A percentile compares a stretch with the other conserved stretches of the same genome.
Conservation (phyloP, 2,888 invertebrate genomes). For the Conistra vaccinii region DNA sequence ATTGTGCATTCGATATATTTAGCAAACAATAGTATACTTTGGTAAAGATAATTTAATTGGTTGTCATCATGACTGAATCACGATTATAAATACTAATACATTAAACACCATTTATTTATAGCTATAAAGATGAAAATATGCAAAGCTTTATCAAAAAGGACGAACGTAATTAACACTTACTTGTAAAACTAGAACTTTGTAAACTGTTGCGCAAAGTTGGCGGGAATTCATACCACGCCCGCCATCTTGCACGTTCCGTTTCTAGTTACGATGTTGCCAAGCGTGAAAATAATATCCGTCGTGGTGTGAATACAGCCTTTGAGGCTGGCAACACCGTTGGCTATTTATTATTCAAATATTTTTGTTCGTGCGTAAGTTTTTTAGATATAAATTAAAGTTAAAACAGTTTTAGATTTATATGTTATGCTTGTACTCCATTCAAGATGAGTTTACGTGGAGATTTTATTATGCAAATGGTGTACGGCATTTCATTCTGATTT, state of each 20-base stretch:
- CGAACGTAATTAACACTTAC: constrained; percentile 68
- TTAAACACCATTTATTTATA: constrained; percentile 14
- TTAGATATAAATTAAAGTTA: constrained; percentile 41
- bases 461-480: constrained; percentile 36
- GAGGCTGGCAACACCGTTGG: constrained; percentile 77
- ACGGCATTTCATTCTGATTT: no score
- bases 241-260: constrained; percentile 78
- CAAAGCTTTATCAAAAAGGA: constrained; percentile 55
- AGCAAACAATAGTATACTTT: background rate
- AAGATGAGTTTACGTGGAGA: background rate
- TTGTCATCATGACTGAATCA: background rate
- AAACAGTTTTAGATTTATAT: constrained; percentile 10
- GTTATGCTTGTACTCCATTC: background rate
- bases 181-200: constrained; percentile 61
- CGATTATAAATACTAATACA: background rate
- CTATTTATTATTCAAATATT: constrained; percentile 72
- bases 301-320: constrained; percentile 83
- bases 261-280: constrained; percentile 85
- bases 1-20: background rate
- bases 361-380: constrained; percentile 70
- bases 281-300: constrained; percentile 88
- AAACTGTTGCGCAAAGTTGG: constrained; percentile 65
- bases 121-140: constrained; percentile 49
- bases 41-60: background rate
- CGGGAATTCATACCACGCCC: constrained; percentile 63